phyloP scores from a whole-genome alignment of 2,113 vertebrate species.

The Anser brachyrhynchus region DNA sequence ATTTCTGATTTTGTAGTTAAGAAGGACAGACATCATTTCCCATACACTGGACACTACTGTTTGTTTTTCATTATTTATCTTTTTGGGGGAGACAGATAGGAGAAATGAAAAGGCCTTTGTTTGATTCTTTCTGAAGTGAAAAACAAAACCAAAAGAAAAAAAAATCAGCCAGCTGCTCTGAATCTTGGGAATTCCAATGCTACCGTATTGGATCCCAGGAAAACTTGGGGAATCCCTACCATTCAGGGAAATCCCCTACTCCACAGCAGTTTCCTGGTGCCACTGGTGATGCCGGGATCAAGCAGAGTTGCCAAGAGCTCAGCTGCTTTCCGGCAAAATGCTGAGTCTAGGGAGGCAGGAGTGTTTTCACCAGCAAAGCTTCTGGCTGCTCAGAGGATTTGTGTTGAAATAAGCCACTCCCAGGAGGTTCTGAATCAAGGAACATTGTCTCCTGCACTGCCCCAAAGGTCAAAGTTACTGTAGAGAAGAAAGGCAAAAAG shows the following conservation, averaged over 20 bases:
- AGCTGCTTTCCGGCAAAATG: neutral
- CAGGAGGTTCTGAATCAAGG: neutral
- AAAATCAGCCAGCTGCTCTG: neutral
- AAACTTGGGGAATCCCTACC: neutral
- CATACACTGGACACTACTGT: neutral
- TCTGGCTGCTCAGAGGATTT: neutral
- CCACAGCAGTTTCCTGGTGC: neutral
- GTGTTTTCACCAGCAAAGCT: neutral
- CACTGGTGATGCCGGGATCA: neutral
- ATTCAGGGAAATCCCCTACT: neutral
- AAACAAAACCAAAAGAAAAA: neutral
- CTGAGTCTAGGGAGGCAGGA: neutral
- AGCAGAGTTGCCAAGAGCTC: slow-evolving; percentile 14
- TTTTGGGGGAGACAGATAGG: neutral
- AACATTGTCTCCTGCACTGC: neutral
- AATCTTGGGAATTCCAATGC: slow-evolving; percentile 8
- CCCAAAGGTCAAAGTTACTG: neutral
- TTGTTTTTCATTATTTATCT: neutral
- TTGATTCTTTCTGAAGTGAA: neutral
- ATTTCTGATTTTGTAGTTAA: neutral
- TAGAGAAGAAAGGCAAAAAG: neutral
- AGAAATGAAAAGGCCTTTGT: neutral
- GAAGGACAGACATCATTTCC: neutral
- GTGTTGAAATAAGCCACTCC: neutral
- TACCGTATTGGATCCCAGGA: neutral